Evolutionary conservation across 1,140 invertebrate species (phyloP), one percentile per base, ranked within the genome.

Genomic region (Battus philenor): DNA sequence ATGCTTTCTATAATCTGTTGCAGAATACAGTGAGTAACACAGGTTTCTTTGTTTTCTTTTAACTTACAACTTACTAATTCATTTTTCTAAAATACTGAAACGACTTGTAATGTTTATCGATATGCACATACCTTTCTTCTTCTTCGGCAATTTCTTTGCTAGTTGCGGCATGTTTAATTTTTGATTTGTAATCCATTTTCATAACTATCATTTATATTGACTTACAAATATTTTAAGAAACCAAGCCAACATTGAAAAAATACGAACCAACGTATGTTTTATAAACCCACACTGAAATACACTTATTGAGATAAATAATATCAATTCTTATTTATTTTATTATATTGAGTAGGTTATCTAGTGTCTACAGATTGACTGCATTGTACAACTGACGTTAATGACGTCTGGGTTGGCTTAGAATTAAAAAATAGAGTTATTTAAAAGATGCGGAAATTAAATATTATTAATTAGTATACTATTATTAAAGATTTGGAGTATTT

Each of bases 111-210:
- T 15, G 17, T 13, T 26, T 1, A 1, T 27, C 13, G 15, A 5
- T 29, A 41, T 16, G 22, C n/a, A 36, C 54, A 12, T 67, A 67
- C 77, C 73, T 69, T 47, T 81, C 77, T 32, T 79, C 75, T 41
- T 79, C 75, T 22, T 81, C 77, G 39, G 57, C 51, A 13, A 49
- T 49, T 50, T 72, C 68, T 57, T 68, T 75, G 47, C 74, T 78
- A 6, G 69, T 66, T 31, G 50, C 53, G 3, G 71, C 50, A 47
- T 59, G 49, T 67, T 64, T 78, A 29, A 31, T 32, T 47, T 70
- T 73, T 9, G 27, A 18, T 64, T 67, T 76, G 44, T 39, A 60
- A 59, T 75, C 73, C 68, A 77, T 76, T 47, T 72, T 80, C 63
- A 68, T 59, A 67, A 57, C 55, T 26, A n/a, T 29, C 12, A 41